phyloP scores from a whole-genome alignment of 2,888 invertebrate genomes.

The Eubasilissa splendida region DNA sequence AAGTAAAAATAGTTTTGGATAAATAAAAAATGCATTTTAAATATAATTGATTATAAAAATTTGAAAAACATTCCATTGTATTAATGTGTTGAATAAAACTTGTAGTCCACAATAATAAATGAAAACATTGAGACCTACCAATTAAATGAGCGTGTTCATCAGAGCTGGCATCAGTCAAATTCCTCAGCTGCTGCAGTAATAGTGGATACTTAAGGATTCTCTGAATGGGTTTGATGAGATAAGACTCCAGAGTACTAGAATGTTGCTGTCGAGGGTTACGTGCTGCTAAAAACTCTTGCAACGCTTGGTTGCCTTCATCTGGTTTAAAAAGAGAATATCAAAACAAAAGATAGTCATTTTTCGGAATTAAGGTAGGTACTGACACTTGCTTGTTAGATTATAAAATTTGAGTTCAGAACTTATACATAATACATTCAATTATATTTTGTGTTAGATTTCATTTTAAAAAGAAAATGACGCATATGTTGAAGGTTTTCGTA shows the following conservation, averaged over 20 bases:
- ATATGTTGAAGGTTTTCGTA: too few relatives aligned
- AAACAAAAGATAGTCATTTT: slow-evolving; percentile 13
- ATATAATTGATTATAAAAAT: too few relatives aligned
- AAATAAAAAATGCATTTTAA: too few relatives aligned
- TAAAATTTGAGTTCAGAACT: too few relatives aligned
- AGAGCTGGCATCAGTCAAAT: slow-evolving; percentile 92
- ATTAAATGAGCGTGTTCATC: slow-evolving; percentile 96
- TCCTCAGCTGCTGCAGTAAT: slow-evolving; percentile 93
- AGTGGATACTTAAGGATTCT: slow-evolving; percentile 98
- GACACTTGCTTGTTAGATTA: background rate
- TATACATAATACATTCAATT: too few relatives aligned
- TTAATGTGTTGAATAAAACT: too few relatives aligned
- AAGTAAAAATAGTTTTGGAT: too few relatives aligned
- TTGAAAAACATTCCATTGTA: too few relatives aligned
- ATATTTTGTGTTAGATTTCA: too few relatives aligned
- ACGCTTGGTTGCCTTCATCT: slow-evolving; percentile 97
- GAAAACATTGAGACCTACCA: slow-evolving; percentile 72
- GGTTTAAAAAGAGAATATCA: slow-evolving; percentile 59
- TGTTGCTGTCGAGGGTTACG: slow-evolving; percentile 98
- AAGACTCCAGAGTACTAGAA: slow-evolving; percentile 96
- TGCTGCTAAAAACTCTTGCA: slow-evolving; percentile 95
- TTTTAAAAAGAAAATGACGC: too few relatives aligned
- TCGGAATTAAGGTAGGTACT: background rate
- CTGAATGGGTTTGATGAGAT: slow-evolving; percentile 98
- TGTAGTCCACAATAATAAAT: background rate